Evolutionary conservation across 1,140 invertebrate species (phyloP), one percentile per base, ranked within the genome.

Genomic region (Brachionus asplanchnoidis): DNA sequence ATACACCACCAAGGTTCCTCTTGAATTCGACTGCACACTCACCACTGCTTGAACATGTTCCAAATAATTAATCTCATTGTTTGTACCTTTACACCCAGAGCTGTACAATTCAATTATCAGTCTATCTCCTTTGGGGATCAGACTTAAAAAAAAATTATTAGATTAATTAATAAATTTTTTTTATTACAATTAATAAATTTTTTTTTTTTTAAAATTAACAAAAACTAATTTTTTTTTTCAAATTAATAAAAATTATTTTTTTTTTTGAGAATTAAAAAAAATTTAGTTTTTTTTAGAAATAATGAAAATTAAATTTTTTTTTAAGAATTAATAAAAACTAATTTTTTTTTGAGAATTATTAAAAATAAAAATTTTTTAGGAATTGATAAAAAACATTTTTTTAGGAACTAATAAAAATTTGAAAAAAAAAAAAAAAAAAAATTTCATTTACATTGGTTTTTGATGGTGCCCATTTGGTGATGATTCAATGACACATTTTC

Each of bases 1-100:
- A 53, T 86, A 85, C 85, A 98, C 95, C 87, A 95, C 93, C 26
- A 99, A 92, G 90, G 97, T 95, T 2, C 97, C 97, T 80, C 97
- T 92, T 87, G 94, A 92, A 84, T 93, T 92, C 26, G 89, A 88
- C 28, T 86, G 85, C 53, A 89, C 84, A 70, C 77, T 86, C 6
- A 89, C 46, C 26, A 87, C 84, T 5, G 90, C 92, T 90, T 97
- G 95, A 28, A 97, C 94, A 88, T 98, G 96, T 90, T 98, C 96
- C 88, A 98, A 90, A 89, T 93, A 96, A 89, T 96, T 95, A 65
- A 98, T 86, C 23, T 84, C 82, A 20, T 84, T 84, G 20, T 73
- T 68, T 9, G 82, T 70, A 11, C 36, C 60, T 14, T 46, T 70
- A 20, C 82, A 84, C 8, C 60, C 82, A 17, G 60, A 42, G 8